These are phyloP conservation scores for Chesias legatella DNA, from an alignment of 2,888 invertebrate genomes.

Conservation along the genomic window DNA sequence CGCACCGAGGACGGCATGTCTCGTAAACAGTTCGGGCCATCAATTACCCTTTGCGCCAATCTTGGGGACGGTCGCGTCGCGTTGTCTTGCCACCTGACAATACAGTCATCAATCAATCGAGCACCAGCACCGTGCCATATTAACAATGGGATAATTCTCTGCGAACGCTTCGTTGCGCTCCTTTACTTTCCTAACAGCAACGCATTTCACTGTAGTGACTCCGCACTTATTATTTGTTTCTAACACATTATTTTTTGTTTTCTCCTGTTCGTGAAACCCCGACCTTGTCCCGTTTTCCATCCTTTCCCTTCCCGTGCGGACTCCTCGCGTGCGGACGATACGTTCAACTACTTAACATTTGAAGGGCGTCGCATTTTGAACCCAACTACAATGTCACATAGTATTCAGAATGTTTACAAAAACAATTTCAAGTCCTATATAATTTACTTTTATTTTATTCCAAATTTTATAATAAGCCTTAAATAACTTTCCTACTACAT, in stretches of 20 bases:
- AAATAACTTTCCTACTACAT: too few relatives aligned
- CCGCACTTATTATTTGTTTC: conserved; percentile 49
- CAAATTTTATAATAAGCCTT: neutral
- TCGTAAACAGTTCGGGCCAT: conserved; percentile 18
- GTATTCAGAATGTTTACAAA: too few relatives aligned
- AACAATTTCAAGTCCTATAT: too few relatives aligned
- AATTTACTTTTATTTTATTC: too few relatives aligned
- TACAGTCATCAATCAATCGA: conserved; percentile 70
- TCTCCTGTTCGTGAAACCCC: conserved; percentile 25
- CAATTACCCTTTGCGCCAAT: conserved; percentile 35
- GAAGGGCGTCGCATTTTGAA: conserved; percentile 20
- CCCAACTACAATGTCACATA: too few relatives aligned
- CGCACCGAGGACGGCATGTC: conserved; percentile 23
- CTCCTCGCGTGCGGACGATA: conserved; percentile 41
- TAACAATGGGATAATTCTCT: conserved; percentile 49
- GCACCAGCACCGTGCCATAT: conserved; percentile 52
- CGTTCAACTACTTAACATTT: conserved; percentile 17
- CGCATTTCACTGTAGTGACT: conserved; percentile 30
- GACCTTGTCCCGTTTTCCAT: conserved; percentile 42
- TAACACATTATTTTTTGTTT: conserved; percentile 39
- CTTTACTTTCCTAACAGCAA: conserved; percentile 25
- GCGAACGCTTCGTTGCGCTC: neutral
- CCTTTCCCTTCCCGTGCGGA: conserved; percentile 41
- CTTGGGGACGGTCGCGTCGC: conserved; percentile 27
- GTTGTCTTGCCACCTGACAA: conserved; percentile 57